Percentiles rank a stretch among this genome's conserved stretches.
Conservation (phyloP, 2,888 invertebrate genomes). For the Sthenelais limicola region DNA sequence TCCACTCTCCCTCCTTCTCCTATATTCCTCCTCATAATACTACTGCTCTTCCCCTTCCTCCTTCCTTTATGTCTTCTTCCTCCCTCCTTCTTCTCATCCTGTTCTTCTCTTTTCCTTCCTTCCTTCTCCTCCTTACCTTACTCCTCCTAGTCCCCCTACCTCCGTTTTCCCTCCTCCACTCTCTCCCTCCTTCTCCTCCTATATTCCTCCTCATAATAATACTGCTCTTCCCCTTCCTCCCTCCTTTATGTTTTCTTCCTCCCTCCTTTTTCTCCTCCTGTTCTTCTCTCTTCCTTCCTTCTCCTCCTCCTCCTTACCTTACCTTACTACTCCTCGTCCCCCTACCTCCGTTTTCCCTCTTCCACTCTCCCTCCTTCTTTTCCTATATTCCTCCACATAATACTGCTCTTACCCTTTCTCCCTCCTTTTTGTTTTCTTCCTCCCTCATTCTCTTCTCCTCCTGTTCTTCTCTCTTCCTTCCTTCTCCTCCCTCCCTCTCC, state of each 20-base stretch:
- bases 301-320: neutral
- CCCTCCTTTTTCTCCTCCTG: constrained; percentile 11
- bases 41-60: neutral
- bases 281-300: neutral
- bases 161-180: neutral
- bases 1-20: neutral
- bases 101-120: neutral
- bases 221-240: neutral
- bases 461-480: neutral
- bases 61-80: neutral
- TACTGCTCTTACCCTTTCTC: neutral
- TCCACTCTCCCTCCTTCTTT: neutral
- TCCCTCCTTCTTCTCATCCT: too few species aligned
- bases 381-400: neutral
- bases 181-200: neutral
- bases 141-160: too few species aligned
- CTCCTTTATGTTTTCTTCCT: neutral
- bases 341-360: neutral
- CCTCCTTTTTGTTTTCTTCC: neutral
- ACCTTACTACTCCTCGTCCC: neutral
- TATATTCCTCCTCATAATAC: neutral
- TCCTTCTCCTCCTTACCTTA: neutral
- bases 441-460: neutral
- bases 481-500: neutral
- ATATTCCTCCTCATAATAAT: neutral